A percentile compares a stretch with the other conserved stretches of the same genome.
phyloP scores from a whole-genome alignment of 2,113 vertebrate species.

The Brienomyrus longianalis region DNA sequence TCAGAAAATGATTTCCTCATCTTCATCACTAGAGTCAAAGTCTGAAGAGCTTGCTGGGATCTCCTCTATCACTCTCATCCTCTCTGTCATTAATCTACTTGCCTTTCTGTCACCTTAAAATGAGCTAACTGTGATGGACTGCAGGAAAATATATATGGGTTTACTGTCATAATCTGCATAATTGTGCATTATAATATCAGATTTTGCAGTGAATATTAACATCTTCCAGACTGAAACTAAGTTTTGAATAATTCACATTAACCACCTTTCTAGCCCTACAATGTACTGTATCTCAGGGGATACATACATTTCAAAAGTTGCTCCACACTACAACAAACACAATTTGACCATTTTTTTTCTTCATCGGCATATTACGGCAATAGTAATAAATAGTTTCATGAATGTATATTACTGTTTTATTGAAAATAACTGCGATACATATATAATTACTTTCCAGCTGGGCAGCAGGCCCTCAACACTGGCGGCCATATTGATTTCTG shows the following conservation, averaged over 20 bases:
- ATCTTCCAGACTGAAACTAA: neutral
- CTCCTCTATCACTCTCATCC: slow-evolving; percentile 3
- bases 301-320: slow-evolving; percentile 2
- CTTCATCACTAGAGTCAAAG: slow-evolving; percentile 1
- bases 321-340: neutral
- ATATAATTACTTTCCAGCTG: slow-evolving; percentile 7
- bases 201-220: slow-evolving; percentile 1
- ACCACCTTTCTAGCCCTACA: neutral
- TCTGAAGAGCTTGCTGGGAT: slow-evolving; percentile 9
- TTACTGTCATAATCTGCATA: slow-evolving; percentile 6
- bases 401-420: slow-evolving; percentile 3
- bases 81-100: neutral
- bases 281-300: neutral
- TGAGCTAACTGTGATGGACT: neutral
- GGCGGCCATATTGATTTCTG: neutral
- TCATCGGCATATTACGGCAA: slow-evolving; percentile 13
- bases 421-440: slow-evolving; percentile 15
- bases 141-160: slow-evolving; percentile 4
- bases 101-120: slow-evolving; percentile 3
- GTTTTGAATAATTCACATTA: slow-evolving; percentile 15
- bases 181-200: neutral
- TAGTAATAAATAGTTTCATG: slow-evolving; percentile 8
- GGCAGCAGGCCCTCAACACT: neutral
- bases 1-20: neutral
- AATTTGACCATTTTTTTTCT: neutral